Evolutionary conservation across 1,140 invertebrate species (phyloP).

Genomic region (Neuroterus valhalla): DNA sequence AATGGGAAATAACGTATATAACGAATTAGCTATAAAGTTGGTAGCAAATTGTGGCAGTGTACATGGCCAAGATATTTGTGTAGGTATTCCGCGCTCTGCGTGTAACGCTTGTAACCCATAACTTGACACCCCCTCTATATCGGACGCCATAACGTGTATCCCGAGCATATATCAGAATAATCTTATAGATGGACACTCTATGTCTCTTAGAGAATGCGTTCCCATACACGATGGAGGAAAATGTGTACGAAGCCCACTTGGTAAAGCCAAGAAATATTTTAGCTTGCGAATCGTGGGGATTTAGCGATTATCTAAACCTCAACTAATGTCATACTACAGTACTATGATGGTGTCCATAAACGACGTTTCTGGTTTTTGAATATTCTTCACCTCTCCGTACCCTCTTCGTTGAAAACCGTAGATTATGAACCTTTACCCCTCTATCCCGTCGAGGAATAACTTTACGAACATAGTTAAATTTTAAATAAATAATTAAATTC

Average conservation of each 20-base stretch:
- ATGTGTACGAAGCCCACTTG: slow-evolving; percentile 12
- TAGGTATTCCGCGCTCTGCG: slow-evolving; percentile 45
- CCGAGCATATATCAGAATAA: slow-evolving; percentile 55
- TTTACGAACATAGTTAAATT: no score
- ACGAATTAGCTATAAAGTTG: slow-evolving; percentile 65
- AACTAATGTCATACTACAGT: no score
- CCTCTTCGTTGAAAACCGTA: no score
- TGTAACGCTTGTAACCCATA: slow-evolving; percentile 56
- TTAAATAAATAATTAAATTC: no score
- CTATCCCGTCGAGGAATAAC: no score
- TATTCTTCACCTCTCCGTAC: no score
- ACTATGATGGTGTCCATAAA: no score
- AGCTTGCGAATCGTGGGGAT: not conserved
- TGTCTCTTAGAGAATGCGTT: slow-evolving; percentile 47
- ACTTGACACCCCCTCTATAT: slow-evolving; percentile 56
- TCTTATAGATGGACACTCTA: slow-evolving; percentile 52
- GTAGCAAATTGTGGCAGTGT: slow-evolving; percentile 50
- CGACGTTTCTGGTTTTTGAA: no score
- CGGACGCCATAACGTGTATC: slow-evolving; percentile 51
- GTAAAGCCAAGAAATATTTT: not conserved
- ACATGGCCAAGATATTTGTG: slow-evolving; percentile 53
- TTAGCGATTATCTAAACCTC: no score
- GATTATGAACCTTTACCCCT: no score
- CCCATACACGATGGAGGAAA: slow-evolving; percentile 47
- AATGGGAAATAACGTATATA: slow-evolving; percentile 64